Evolutionary conservation across 2,888 invertebrate genomes (phyloP), one percentile per base, ranked within the genome.

Genomic region (Thereva unica): DNA sequence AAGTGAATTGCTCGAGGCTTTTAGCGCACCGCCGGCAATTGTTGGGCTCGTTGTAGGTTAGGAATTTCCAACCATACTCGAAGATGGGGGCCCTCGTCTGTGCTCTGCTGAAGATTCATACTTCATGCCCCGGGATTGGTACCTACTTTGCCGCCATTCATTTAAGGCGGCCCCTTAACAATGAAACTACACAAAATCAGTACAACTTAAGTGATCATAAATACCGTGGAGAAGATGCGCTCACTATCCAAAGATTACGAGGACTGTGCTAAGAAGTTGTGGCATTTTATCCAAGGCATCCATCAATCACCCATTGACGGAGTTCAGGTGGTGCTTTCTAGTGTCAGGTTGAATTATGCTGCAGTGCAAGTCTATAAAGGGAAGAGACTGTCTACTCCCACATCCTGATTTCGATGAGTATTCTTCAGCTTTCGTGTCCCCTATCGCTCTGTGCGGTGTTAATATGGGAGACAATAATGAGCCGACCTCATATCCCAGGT

Each of bases 291-390:
- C 45, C 53, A 57, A 50, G 50, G 65, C 55, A 66, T 68, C 64
- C 68, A 68, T 68, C 68, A 68, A 68, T 68, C 68, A 68, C 57
- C 68, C 61, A 68, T 68, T 68, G 68, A 68, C 55, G 68, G 55
- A 50, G 61, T 40, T 50, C 61, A 61, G 61, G 50, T 61, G 61
- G 50, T 23, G 55, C 34, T 50, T 49, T 42, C 42, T 42, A 10
- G 49, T 40, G 50, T 49, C 50, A 49, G 50, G 61, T 49, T 50
- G 49, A 50, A 41, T 61, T 34, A 49, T 56, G 23, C 49, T 61
- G 34, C 61, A 50, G 61, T 61, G 61, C 50, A 50, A 23, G 23
- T 23, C 50, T 61, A 40, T 40, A 23, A 49, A 34, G 50, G 34
- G 49, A 50, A 50, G 41, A 61, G 41, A 50, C 44, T 37, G 50